Evolutionary conservation across 30 jellyfish, hydroid and myxozoan species (phyloP), one percentile per base, ranked within the genome.

Genomic region (Hydractinia symbiolongicarpus): DNA sequence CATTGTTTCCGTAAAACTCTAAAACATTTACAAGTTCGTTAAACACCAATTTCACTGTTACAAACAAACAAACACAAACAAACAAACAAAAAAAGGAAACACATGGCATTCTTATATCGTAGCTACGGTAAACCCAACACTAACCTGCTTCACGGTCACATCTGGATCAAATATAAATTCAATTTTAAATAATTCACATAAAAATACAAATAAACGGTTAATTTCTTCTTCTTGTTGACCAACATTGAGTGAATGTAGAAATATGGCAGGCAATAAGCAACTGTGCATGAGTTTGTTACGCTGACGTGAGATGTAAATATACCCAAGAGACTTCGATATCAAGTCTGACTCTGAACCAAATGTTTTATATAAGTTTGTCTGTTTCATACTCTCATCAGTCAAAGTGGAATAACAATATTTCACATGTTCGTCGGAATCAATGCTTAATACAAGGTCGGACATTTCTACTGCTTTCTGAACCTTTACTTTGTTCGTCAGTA

Each of bases 201-300:
- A 67, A 66, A 79, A 79, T 10, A 20, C 21, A 57, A 79, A 79
- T 20, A 44, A n/a, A 14, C 66, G 50, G 3, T n/a, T 15, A 50
- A 54, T 8, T 67, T n/a, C 61, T 13, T 30, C 78, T 14, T 56
- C 69, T 7, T 76, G 61, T 5, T 9, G 13, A 60, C 76, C 44
- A n/a, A 61, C 75, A 4, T 67, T 70, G 20, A 77, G 69, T 11
- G 94, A 84, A 17, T 74, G 72, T 14, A 84, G 73, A 13, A 86
- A 19, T 52, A 72, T 53, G 0, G 97, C 61, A 5, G 97, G 94
- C 5, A 85, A 21, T 49, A 86, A 11, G 58, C 87, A 78, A 6
- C 86, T 68, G 75, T 85, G 97, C 82, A 85, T 67, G 40, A 90
- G 86, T 73, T 83, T 86, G 81, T 90, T 90, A 13, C 97, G 83